These are phyloP conservation scores for Cuniculus paca DNA, from an alignment of 2,797 vertebrate genomes.

Conservation along the genomic window DNA sequence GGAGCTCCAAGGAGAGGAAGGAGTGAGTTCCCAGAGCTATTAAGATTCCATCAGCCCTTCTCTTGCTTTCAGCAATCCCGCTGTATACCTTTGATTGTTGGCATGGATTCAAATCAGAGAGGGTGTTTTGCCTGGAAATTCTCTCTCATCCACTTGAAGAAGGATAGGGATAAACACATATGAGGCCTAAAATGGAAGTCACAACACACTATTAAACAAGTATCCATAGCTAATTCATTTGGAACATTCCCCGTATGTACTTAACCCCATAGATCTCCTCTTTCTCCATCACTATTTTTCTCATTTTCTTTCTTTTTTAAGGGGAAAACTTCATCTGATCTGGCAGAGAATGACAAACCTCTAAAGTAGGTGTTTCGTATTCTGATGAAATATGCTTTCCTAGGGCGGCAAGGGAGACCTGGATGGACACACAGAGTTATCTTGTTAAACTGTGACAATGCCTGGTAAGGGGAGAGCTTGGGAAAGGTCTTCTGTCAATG, in stretches of 20 bases:
- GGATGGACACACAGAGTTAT: conserved; percentile 85
- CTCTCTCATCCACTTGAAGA: conserved; percentile 85
- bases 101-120: conserved; percentile 86
- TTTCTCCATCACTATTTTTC: background rate
- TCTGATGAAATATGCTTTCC: conserved; percentile 86
- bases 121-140: conserved; percentile 85
- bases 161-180: conserved; percentile 84
- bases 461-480: conserved; percentile 90
- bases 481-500: conserved; percentile 88
- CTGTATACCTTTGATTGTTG: conserved; percentile 80
- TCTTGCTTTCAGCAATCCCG: conserved; percentile 83
- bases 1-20: conserved; percentile 80
- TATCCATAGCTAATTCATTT: conserved; percentile 83
- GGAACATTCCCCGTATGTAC: conserved; percentile 73
- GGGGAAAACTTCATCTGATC: conserved; percentile 81
- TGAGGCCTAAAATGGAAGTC: conserved; percentile 85
- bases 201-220: conserved; percentile 83
- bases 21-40: conserved; percentile 84
- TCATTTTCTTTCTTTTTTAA: background rate
- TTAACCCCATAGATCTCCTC: conserved; percentile 80
- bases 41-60: conserved; percentile 85
- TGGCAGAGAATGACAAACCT: conserved; percentile 85
- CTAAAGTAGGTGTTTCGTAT: conserved; percentile 84
- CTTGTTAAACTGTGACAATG: conserved; percentile 87
- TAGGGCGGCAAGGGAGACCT: conserved; percentile 78